Evolutionary conservation across 2,888 invertebrate genomes (phyloP).

Genomic region (Phragmatobia fuliginosa): DNA sequence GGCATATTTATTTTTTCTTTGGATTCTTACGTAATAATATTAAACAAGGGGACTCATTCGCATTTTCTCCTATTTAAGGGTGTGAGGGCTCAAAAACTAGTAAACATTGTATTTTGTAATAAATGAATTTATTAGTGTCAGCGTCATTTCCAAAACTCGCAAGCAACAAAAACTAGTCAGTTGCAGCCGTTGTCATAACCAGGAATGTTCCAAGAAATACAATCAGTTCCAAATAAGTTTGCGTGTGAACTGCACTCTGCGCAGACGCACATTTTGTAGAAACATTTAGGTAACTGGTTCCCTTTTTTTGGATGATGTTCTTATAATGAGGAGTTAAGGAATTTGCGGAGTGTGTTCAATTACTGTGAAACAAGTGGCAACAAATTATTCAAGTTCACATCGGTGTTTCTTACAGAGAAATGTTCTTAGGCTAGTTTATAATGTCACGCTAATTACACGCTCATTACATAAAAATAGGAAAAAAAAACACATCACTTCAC

Average conservation of each 20-base stretch:
- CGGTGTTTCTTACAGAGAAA: too few species aligned
- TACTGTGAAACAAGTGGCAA: not conserved
- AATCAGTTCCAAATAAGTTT: slow-evolving; percentile 29
- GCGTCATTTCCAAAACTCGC: not conserved
- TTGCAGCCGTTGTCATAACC: slow-evolving; percentile 2
- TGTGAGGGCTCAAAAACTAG: too few species aligned
- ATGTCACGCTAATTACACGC: too few species aligned
- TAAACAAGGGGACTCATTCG: too few species aligned
- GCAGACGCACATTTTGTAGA: not conserved
- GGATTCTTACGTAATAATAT: too few species aligned
- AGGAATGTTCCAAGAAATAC: slow-evolving; percentile 30
- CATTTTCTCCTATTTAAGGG: too few species aligned
- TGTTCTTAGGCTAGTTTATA: too few species aligned
- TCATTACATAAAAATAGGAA: too few species aligned
- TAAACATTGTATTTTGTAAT: too few species aligned
- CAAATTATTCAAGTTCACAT: not conserved
- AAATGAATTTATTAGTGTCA: too few species aligned
- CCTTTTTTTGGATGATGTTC: not conserved
- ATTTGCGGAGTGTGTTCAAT: slow-evolving; percentile 1
- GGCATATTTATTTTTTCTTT: too few species aligned
- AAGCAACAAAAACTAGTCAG: slow-evolving; percentile 5
- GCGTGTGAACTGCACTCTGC: slow-evolving; percentile 25
- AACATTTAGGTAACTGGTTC: slow-evolving; percentile 14
- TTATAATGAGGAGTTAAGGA: not conserved
- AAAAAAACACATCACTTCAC: too few species aligned